Percentiles rank a stretch among this genome's conserved stretches.
phyloP scores from a whole-genome alignment of 2,113 vertebrate genomes.

The Microtus richardsoni region DNA sequence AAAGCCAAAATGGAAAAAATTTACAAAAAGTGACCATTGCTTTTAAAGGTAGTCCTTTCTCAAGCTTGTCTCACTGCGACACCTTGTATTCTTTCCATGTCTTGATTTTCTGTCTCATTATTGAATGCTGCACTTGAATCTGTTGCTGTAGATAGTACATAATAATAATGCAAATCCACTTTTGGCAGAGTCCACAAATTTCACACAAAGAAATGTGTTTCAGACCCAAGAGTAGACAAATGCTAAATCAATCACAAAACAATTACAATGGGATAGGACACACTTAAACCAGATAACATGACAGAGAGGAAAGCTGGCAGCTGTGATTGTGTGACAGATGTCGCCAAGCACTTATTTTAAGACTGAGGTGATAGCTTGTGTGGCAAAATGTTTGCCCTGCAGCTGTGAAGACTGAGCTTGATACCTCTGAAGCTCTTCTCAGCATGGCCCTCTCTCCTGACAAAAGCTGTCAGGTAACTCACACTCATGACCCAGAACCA shows the following conservation, averaged over 20 bases:
- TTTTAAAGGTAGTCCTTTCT: neutral
- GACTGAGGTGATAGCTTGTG: neutral
- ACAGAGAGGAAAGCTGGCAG: conserved; percentile 4
- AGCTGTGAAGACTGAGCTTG: neutral
- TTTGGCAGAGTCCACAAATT: conserved; percentile 31
- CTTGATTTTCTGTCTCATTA: neutral
- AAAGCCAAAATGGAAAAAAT: neutral
- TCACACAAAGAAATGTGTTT: neutral
- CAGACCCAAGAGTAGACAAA: neutral
- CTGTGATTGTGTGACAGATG: neutral
- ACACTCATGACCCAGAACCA: neutral
- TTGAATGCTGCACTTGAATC: neutral
- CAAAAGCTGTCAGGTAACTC: neutral
- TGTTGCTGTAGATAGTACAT: neutral
- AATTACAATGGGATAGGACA: neutral
- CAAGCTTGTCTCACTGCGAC: neutral
- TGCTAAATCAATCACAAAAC: conserved; percentile 41
- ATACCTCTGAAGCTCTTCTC: neutral
- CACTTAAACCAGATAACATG: neutral
- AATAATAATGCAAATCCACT: conserved; percentile 45
- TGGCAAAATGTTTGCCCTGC: neutral
- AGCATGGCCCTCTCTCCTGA: no score
- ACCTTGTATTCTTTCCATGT: neutral
- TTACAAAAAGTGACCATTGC: neutral
- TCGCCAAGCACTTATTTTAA: conserved; percentile 25